These are phyloP conservation scores for Pyrrhia umbra DNA, from an alignment of 2,888 invertebrate species.

Conservation along the genomic window DNA sequence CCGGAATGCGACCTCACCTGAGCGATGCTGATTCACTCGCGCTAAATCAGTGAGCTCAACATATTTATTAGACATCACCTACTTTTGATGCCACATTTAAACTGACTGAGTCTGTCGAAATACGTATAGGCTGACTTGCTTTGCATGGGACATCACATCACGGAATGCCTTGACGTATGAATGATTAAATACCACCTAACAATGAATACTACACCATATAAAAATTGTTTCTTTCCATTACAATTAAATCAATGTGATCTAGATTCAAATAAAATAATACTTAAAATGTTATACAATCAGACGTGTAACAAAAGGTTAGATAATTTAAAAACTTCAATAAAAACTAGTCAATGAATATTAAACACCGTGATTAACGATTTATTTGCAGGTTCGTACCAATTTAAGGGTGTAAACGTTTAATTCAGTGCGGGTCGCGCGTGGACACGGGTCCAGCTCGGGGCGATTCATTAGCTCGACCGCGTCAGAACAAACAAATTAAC, in stretches of 20 bases:
- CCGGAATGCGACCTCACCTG: conserved; percentile 90
- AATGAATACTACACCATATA: not conserved
- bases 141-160: conserved; percentile 10
- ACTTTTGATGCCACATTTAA: conserved; percentile 71
- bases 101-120: conserved; percentile 57
- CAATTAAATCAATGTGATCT: no score
- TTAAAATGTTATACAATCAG: not conserved
- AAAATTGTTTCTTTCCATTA: no score
- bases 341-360: conserved; percentile 68
- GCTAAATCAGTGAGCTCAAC: conserved; percentile 86
- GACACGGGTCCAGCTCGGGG: conserved; percentile 86
- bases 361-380: conserved; percentile 84
- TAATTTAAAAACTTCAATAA: conserved; percentile 62
- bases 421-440: conserved; percentile 78
- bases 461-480: conserved; percentile 89
- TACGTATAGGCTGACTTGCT: conserved; percentile 22
- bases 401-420: conserved; percentile 87
- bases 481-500: conserved; percentile 90
- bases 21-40: conserved; percentile 85
- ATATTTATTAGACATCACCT: conserved; percentile 79
- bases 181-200: not conserved
- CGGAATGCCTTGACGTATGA: not conserved
- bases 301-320: not conserved
- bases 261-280: no score
- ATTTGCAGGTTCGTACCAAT: conserved; percentile 83